Percentiles rank a stretch among this genome's conserved stretches.
Evolutionary conservation across 2,888 invertebrate genomes (phyloP).

Genomic region (Celastrina argiolus): DNA sequence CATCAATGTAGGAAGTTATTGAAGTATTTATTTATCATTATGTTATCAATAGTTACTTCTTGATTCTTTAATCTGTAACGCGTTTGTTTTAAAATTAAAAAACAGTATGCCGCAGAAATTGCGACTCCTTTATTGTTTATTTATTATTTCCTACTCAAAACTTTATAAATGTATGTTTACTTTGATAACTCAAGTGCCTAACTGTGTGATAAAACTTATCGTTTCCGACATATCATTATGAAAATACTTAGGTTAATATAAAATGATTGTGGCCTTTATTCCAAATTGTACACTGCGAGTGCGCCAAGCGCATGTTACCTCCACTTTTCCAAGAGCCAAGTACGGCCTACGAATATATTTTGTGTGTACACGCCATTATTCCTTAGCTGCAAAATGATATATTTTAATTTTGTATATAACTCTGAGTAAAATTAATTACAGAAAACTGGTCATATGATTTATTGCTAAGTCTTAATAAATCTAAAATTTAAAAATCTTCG

Average conservation of each 20-base stretch:
- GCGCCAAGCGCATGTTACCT: neutral
- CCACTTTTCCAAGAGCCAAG: neutral
- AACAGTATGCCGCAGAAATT: neutral
- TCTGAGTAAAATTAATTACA: too few relatives aligned
- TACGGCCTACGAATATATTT: neutral
- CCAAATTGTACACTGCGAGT: neutral
- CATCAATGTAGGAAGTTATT: neutral
- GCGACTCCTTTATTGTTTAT: too few relatives aligned
- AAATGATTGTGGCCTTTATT: slow-evolving; percentile 3
- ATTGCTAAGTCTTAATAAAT: too few relatives aligned
- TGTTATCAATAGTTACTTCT: neutral
- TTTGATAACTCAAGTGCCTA: neutral
- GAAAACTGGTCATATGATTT: too few relatives aligned
- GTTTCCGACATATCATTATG: neutral
- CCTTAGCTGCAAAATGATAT: neutral
- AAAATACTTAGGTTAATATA: neutral
- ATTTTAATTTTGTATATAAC: too few relatives aligned
- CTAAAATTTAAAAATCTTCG: too few relatives aligned
- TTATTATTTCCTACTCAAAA: too few relatives aligned
- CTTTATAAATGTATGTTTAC: neutral
- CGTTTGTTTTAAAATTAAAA: neutral
- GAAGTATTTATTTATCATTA: neutral
- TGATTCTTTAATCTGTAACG: neutral
- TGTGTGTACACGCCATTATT: neutral
- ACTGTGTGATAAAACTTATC: neutral